phyloP scores from a whole-genome alignment of 2,113 vertebrate species.

The Egretta garzetta region DNA sequence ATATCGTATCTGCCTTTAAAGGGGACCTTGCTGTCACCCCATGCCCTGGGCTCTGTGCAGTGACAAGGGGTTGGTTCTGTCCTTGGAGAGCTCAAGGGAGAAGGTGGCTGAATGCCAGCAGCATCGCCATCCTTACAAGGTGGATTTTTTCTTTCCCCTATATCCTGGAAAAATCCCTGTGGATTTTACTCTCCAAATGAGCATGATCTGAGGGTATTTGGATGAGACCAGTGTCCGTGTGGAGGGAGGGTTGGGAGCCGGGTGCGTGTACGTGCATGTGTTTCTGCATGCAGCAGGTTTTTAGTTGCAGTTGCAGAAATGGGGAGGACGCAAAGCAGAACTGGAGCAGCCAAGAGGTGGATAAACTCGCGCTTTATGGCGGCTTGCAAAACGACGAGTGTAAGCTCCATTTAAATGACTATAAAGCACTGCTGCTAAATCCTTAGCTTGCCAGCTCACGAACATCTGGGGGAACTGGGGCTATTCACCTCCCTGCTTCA shows the following conservation, averaged over 20 bases:
- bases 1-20: not conserved
- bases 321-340: not conserved
- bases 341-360: not conserved
- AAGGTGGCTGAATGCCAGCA: not conserved
- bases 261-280: accelerated
- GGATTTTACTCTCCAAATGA: conserved; percentile 20
- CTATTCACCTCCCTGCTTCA: not conserved
- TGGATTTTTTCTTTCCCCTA: not conserved
- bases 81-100: not conserved
- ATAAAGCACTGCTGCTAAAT: not conserved
- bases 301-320: not conserved
- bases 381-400: not conserved
- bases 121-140: not conserved
- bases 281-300: not conserved
- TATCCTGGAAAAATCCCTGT: not conserved
- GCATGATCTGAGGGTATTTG: not conserved
- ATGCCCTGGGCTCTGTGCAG: accelerated
- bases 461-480: not conserved
- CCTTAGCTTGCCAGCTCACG: not conserved
- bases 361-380: not conserved
- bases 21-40: not conserved
- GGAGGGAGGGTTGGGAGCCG: not conserved
- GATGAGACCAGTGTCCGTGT: not conserved
- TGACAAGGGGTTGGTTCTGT: not conserved
- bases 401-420: not conserved